phyloP scores from a whole-genome alignment of 2,888 invertebrate species.

The Podabrus alpinus region DNA sequence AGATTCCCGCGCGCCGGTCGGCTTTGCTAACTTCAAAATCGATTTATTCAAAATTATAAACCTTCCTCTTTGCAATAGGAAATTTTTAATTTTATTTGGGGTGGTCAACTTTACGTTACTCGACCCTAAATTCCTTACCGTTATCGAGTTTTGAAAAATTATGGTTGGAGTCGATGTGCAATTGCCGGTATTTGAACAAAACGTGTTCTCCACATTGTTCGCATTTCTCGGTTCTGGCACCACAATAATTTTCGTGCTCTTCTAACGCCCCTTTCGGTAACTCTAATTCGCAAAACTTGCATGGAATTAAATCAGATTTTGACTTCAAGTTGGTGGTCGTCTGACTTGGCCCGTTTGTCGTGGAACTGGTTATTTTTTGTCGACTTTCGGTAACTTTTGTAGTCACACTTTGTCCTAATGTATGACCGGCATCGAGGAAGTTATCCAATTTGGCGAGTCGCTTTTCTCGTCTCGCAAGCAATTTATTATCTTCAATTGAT shows the following conservation, averaged over 20 bases:
- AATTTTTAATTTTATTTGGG: too few species aligned
- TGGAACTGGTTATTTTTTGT: background rate
- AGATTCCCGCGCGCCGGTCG: too few species aligned
- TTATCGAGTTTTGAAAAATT: conserved; percentile 66
- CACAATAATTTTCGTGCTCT: conserved; percentile 71
- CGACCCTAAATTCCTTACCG: conserved; percentile 60
- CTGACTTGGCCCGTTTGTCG: background rate
- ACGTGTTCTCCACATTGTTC: conserved; percentile 69
- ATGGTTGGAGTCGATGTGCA: conserved; percentile 69
- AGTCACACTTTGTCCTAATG: background rate
- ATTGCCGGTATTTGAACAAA: conserved; percentile 69
- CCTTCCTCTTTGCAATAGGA: too few species aligned
- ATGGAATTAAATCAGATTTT: conserved; percentile 55
- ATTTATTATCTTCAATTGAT: conserved; percentile 45
- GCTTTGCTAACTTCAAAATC: too few species aligned
- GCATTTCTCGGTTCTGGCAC: conserved; percentile 72
- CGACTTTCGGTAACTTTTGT: background rate
- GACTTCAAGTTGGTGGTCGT: background rate
- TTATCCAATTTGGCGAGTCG: conserved; percentile 27
- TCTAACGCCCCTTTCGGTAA: conserved; percentile 63
- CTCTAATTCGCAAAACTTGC: conserved; percentile 71
- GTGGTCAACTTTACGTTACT: too few species aligned
- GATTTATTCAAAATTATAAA: too few species aligned
- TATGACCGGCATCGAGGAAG: conserved; percentile 9
- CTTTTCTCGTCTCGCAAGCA: conserved; percentile 25